phyloP scores from a whole-genome alignment of 2,888 invertebrate species.

The Selenia dentaria region DNA sequence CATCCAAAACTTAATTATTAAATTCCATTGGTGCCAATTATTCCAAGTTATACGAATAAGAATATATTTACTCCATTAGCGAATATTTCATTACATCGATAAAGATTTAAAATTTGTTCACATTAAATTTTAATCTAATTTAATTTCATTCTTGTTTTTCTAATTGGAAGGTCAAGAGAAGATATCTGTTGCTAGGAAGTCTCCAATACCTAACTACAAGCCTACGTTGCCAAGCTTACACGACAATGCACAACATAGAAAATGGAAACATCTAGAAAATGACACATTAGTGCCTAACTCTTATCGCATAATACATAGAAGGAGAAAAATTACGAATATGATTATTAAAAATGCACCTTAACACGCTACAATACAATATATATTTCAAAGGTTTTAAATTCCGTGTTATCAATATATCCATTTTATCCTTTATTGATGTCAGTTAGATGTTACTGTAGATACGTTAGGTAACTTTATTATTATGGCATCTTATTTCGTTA shows the following conservation, averaged over 20 bases:
- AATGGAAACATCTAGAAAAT: conserved; percentile 74
- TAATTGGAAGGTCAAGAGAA: conserved; percentile 79
- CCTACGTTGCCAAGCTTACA: conserved; percentile 77
- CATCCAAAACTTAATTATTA: conserved; percentile 49
- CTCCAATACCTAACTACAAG: conserved; percentile 78
- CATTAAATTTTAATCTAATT: conserved; percentile 61
- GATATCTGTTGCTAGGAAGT: conserved; percentile 79
- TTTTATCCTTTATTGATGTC: conserved; percentile 21
- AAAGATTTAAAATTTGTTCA: conserved; percentile 61
- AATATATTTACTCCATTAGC: conserved; percentile 23
- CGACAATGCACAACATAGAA: conserved; percentile 75
- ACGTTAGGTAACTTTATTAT: conserved; percentile 53
- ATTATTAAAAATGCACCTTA: conserved; percentile 79
- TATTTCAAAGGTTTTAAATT: conserved; percentile 63
- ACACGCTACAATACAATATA: conserved; percentile 66
- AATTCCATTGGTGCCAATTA: conserved; percentile 38
- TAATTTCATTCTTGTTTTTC: conserved; percentile 56
- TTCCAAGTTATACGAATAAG: conserved; percentile 38
- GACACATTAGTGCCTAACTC: conserved; percentile 70
- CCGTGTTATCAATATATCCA: conserved; percentile 41
- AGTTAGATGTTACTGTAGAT: conserved; percentile 21
- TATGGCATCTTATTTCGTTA: conserved; percentile 40
- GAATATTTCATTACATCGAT: conserved; percentile 50
- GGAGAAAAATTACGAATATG: conserved; percentile 76
- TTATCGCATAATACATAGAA: conserved; percentile 76